Base-by-base conservation (phyloP, 2,113 vertebrate genomes). In the Siniperca knerii region DNA sequence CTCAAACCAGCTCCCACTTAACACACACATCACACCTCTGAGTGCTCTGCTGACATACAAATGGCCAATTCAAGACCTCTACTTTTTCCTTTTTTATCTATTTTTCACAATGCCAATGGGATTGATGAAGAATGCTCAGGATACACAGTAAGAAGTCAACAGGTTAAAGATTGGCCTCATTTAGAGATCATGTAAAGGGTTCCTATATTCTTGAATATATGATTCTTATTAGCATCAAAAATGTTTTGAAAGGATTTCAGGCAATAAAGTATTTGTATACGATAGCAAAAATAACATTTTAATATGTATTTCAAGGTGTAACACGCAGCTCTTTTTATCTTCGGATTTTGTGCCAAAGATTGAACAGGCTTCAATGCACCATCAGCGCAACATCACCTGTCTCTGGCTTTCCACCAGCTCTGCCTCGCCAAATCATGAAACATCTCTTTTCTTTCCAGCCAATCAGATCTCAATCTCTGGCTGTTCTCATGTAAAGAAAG, bases 1-100 rank as follows among this genome's bases (percentile, higher is more conserved):
- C 93, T 90, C 89, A 86, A 93, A 93, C 90, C 86, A 92, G 86
- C 91, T 93, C 84, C 86, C 92, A 94, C 93, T 94, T 94, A 91
- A 93, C 92, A 95, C 91, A 92, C 92, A 94, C 91, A 94, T 95
- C 94, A 94, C 93, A 95, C 93, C 92, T 92, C 92, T 60, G 87
- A 91, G 85, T 82, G 86, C 87, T 84, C 79, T n/a, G 87, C 85
- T 92, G 90, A 92, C 89, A 88, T 88, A 92, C 90, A 94, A 93
- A 94, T 81, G 90, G 84, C 46, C 87, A 89, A 91, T 92, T 95
- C 89, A 94, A 77, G 80, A 86, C 82, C 44, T 58, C 42, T 79
- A 54, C 62, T 75, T 76, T 90, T 66, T 37, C 11, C 42, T 64
- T 62, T 60, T 77, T 70, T 52, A 37, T 86, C 62, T 25, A 12